These are phyloP conservation scores for Macrostomum cliftonense DNA, from an alignment of 2,888 invertebrate genomes.

Conservation along the genomic window DNA sequence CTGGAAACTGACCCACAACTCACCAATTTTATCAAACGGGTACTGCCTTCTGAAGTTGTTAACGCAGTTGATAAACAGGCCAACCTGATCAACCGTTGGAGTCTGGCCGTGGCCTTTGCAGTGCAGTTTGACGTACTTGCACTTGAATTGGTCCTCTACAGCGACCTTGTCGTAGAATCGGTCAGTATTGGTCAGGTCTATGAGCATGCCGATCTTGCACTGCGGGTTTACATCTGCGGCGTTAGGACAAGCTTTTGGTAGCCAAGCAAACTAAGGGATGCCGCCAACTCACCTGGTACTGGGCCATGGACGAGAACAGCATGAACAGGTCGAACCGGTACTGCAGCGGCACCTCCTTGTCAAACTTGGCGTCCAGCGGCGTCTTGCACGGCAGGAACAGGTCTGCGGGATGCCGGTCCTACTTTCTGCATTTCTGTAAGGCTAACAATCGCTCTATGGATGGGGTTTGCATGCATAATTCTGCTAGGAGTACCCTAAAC, in stretches of 20 bases:
- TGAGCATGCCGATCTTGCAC: conserved; percentile 76
- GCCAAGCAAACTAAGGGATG: too few relatives aligned
- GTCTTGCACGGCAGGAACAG: conserved; percentile 84
- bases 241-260: too few relatives aligned
- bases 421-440: too few relatives aligned
- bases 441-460: background rate
- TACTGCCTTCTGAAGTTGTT: conserved; percentile 56
- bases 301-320: conserved; percentile 60
- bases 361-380: conserved; percentile 61
- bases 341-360: conserved; percentile 61
- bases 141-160: conserved; percentile 52
- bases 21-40: conserved; percentile 56
- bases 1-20: too few relatives aligned
- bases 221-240: too few relatives aligned
- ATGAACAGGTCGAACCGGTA: conserved; percentile 68
- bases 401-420: too few relatives aligned
- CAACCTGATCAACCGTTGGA: conserved; percentile 64
- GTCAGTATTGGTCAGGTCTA: conserved; percentile 82
- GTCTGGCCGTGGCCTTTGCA: conserved; percentile 81
- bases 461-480: background rate
- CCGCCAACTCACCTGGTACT: background rate
- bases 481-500: too few relatives aligned
- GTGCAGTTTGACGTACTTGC: conserved; percentile 64
- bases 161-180: conserved; percentile 71
- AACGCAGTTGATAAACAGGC: conserved; percentile 61